phyloP scores from a whole-genome alignment of 2,888 invertebrate species.

The Drosophila nigritarsus region DNA sequence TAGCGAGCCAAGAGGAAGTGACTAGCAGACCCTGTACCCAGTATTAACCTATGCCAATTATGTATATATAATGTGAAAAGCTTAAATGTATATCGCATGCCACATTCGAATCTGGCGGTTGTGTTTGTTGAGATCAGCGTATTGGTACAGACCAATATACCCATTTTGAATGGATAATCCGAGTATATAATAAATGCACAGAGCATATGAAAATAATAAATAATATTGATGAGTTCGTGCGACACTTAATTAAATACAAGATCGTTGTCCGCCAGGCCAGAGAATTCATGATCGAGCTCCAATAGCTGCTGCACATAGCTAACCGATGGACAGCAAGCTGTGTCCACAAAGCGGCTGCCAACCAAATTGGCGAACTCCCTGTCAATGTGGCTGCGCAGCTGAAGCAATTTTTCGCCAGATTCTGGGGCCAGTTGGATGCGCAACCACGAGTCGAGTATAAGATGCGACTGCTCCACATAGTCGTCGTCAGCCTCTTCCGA shows the following conservation, averaged over 20 bases:
- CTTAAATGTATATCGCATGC: neutral
- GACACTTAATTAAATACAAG: constrained; percentile 2
- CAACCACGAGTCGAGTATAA: constrained; percentile 41
- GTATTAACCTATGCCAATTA: neutral
- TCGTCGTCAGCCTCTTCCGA: constrained; percentile 26
- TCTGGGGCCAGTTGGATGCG: constrained; percentile 21
- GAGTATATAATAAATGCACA: neutral
- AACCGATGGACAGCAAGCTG: constrained; percentile 11
- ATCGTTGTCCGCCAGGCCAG: constrained; percentile 32
- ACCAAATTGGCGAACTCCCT: constrained; percentile 32
- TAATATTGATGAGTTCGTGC: neutral
- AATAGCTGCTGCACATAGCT: constrained; percentile 13
- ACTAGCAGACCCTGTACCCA: neutral
- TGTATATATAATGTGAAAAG: neutral
- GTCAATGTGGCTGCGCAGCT: constrained; percentile 80
- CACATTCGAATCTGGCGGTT: neutral
- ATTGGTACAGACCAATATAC: neutral
- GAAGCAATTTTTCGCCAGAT: constrained; percentile 19
- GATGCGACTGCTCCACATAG: constrained; percentile 8
- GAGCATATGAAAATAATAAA: neutral
- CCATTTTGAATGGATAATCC: neutral
- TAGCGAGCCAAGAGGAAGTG: too few species aligned
- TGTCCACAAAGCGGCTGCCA: constrained; percentile 2
- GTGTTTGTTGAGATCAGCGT: neutral
- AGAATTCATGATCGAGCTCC: constrained; percentile 1